Evolutionary conservation across 2,888 invertebrate species (phyloP).

Genomic region (Rambutsinella grinnellia): DNA sequence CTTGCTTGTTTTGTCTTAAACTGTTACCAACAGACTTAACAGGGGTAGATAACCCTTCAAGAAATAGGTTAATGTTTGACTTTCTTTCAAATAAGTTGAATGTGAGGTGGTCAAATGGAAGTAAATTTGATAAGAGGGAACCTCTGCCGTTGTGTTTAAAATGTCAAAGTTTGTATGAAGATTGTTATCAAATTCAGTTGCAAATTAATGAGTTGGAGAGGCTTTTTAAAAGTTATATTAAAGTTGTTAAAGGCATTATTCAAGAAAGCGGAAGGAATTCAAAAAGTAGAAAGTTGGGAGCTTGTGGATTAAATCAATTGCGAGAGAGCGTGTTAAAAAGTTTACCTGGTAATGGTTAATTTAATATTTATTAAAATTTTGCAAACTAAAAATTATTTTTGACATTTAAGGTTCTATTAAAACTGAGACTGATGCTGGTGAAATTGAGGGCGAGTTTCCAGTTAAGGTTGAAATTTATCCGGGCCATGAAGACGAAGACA

Average conservation of each 20-base stretch:
- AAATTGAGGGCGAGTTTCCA: too few species aligned
- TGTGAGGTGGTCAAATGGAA: neutral
- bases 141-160: neutral
- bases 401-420: too few species aligned
- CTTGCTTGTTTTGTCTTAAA: too few species aligned
- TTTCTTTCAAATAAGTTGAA: neutral
- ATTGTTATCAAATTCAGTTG: neutral
- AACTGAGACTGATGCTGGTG: too few species aligned
- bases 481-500: too few species aligned
- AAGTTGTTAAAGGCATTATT: too few species aligned
- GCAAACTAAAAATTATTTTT: too few species aligned
- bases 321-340: neutral
- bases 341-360: neutral
- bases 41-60: neutral
- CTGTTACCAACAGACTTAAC: too few species aligned
- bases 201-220: conserved; percentile 15
- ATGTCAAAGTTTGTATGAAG: conserved; percentile 15
- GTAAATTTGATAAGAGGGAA: neutral
- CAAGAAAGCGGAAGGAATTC: too few species aligned
- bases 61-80: conserved; percentile 3
- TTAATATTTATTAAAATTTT: neutral
- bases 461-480: too few species aligned
- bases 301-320: neutral
- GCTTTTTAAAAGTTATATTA: neutral
- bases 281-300: too few species aligned